Evolutionary conservation across 2,113 vertebrate species (phyloP).

Genomic region (Ailurus styani): DNA sequence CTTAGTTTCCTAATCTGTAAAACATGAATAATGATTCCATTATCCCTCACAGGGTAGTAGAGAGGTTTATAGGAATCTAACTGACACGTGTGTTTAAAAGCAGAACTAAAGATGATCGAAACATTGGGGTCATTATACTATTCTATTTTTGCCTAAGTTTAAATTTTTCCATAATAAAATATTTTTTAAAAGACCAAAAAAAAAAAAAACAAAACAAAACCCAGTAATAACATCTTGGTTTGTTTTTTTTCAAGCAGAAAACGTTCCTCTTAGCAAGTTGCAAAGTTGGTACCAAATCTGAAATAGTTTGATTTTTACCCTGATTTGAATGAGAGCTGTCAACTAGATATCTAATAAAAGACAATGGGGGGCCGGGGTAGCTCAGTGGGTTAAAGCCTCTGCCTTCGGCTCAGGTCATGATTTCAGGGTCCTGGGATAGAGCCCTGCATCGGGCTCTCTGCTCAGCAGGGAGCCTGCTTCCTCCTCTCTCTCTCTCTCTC

Average conservation of each 20-base stretch:
- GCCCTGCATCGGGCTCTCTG: no score
- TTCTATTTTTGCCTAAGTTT: background rate
- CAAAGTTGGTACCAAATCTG: background rate
- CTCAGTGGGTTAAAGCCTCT: no score
- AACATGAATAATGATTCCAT: background rate
- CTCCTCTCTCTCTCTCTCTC: no score
- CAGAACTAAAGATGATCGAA: background rate
- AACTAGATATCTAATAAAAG: background rate
- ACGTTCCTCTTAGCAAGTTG: background rate
- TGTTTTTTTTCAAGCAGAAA: conserved; percentile 36
- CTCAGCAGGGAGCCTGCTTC: no score
- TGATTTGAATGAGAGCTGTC: background rate
- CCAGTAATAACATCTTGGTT: background rate
- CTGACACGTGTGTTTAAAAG: background rate
- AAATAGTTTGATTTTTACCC: conserved; percentile 3
- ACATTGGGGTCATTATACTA: background rate
- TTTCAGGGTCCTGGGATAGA: no score
- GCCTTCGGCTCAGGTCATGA: no score
- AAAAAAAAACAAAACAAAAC: background rate
- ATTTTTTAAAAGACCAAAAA: background rate
- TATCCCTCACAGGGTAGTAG: background rate
- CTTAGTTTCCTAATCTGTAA: background rate
- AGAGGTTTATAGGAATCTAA: background rate
- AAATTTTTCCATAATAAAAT: background rate
- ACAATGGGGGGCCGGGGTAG: no score